Evolutionary conservation across 2,888 invertebrate species (phyloP), one percentile per base, ranked within the genome.

Genomic region (Tetragonisca angustula): DNA sequence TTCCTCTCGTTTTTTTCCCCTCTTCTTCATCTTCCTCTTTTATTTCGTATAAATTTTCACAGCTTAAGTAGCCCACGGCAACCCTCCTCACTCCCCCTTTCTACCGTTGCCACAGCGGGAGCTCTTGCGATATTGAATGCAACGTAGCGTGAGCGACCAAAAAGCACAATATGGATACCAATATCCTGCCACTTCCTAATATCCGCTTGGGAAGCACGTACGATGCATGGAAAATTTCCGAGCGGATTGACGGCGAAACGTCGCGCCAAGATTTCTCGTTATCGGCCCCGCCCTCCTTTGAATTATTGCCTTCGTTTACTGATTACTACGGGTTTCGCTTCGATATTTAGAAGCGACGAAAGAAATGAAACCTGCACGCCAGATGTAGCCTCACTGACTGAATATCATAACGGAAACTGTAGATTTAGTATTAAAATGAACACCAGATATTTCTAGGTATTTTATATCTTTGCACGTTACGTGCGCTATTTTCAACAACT

Each of bases 111-210:
- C 50, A 49, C 52, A 4, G 36, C 65, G 71, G 49, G 73, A 71
- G 75, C 84, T 81, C 64, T 61, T 50, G 77, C 80, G 50, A 81
- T 85, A 85, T 85, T 70, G 84, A 89, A 86, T 59, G 82, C 81
- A 79, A 61, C 71, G 84, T 82, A 62, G 79, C 84, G 78, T 54
- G 79, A 75, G 56, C 59, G 52, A 64, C 36, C 76, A 80, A 80
- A 32, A 85, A 79, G 70, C 77, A 83, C 85, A 81, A 87, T 87
- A 83, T 78, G 83, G 76, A 87, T 83, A 87, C 80, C 87, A 83
- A 88, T 88, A 89, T 85, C 80, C 87, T 80, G 78, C 82, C 87
- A 80, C 82, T 84, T 85, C 81, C 81, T 88, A 83, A 89, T 89
- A 87, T 83, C 84, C 84, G 80, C 74, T 61, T 73, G 76, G 79